Conservation (phyloP, 2,113 vertebrate genomes). For the Falco punctatus region DNA sequence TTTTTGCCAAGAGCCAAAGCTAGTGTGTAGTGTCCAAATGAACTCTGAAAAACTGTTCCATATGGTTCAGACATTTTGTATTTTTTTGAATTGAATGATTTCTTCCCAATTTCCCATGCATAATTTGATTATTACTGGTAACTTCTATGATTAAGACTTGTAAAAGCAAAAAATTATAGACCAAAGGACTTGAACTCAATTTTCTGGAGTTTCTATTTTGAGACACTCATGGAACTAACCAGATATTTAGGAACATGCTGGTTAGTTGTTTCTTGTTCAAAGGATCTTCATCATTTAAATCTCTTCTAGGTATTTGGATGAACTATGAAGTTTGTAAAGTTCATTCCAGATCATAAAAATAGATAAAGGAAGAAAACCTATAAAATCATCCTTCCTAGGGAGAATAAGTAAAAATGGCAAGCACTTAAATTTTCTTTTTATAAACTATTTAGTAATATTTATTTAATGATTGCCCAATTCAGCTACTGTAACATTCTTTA, state of each 20-base stretch:
- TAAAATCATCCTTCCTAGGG: not conserved
- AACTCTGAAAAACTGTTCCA: not conserved
- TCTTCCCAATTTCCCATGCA: not conserved
- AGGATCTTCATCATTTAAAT: not conserved
- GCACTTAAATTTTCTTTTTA: constrained; percentile 28
- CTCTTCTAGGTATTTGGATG: not conserved
- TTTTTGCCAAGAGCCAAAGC: not conserved
- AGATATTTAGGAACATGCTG: not conserved
- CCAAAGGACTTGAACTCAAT: not conserved
- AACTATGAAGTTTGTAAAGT: not conserved
- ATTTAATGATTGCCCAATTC: constrained; percentile 60
- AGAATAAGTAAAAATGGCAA: constrained; percentile 19
- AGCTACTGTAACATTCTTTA: constrained; percentile 46
- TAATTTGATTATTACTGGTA: not conserved
- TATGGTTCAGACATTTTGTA: not conserved
- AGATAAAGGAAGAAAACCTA: not conserved
- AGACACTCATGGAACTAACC: not conserved
- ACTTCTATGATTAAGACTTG: not conserved
- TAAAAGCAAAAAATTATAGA: not conserved
- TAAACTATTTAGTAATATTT: constrained; percentile 63
- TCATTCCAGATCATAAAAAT: not conserved
- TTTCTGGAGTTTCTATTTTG: not conserved
- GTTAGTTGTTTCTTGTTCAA: not conserved
- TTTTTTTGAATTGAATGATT: not conserved
- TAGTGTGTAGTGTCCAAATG: not conserved